Base-by-base conservation (phyloP, 2,888 invertebrate genomes). In the Aporophyla lueneburgensis region DNA sequence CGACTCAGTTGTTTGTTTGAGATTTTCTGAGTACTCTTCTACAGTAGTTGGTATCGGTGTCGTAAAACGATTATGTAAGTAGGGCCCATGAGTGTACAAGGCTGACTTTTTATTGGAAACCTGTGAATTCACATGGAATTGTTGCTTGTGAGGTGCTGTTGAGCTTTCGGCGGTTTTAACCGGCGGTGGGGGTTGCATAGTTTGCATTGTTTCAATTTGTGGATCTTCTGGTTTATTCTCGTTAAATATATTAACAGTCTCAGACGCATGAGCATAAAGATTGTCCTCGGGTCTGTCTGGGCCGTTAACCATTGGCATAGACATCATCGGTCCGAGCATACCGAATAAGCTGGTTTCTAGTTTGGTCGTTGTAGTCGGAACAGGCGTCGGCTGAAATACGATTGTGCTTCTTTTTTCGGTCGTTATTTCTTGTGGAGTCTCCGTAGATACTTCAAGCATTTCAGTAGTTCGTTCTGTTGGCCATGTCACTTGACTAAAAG, bases 171-270 rank as follows among this genome's bases (percentile, higher is more conserved):
- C 79, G 58, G 81, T 70, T 82, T 90, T 91, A 33, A 92, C 89
- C 4, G 94, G 91, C 5, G 97, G 96, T 53, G 97, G 97, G 5
- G 97, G 97, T 86, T 97, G 97, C 97, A 97, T 97, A n/a, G 97
- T 97, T 93, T 97, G 97, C 97, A 97, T 97, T 21, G 95, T 95
- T 90, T 97, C 94, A 80, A 97, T 89, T 87, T 94, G 89, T n/a
- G 84, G 67, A 63, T 94, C 93, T 78, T 93, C 92, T 9, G 90
- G 88, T 54, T 87, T 85, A 40, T 91, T 91, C 81, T 94, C 93
- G 85, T 95, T 94, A 87, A 92, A 96, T 76, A 96, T 90, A 70
- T 96, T 95, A 79, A 94, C 90, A 84, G 93, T 95, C 87, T 96
- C 94, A 69, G 96, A 95, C 7, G 96, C 96, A 78, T 96, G 94